Base-by-base conservation (phyloP, 1,140 invertebrate genomes). In the Cyclargus thomasi region DNA sequence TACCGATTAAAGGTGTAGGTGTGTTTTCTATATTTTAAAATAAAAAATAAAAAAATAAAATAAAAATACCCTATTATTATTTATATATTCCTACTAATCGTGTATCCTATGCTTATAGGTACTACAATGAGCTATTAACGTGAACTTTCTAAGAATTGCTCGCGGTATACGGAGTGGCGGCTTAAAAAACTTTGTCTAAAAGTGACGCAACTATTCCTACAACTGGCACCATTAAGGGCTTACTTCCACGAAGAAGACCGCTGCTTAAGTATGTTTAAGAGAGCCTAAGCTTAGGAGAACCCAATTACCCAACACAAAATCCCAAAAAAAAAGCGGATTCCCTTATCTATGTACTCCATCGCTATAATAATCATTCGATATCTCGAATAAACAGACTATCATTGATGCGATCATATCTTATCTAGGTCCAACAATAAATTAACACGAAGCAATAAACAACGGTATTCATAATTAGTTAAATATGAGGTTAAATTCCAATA, bases 181-280 rank as follows among this genome's bases (percentile, higher is more conserved):
- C 29, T 29, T 22, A 47, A 29, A 64, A 64, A 64, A 47, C 20
- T 64, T 47, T 20, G 63, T 18, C 18, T 36, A 64, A 64, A 47
- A 65, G 66, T 71, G 67, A 73, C 70, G 66, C 68, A 69, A 74
- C 67, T 10, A 29, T 70, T 68, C 59, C 63, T 68, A 67, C 64
- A 53, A 70, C 39, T 55, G 59, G 18, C 3, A 66, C 39, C 14
- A 47, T 47, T 47, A 47, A 47, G 39, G 39, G 39, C 39, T 47
- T 2, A 47, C 11, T 47, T 47, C 11, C 39, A 16, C 14, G 11
- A 14, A 6, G 8, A 47, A 11, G 39, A 47, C 11, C 14, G 14
- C 8, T 47, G 14, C 10, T 39, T 39, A 6, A 14, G 14, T 47
- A 47, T 47, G 39, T 2, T 47, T 47, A 14, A 47, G 39, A 47